These are phyloP conservation scores for Elmis aenea DNA, from an alignment of 2,888 invertebrate species.

Conservation along the genomic window DNA sequence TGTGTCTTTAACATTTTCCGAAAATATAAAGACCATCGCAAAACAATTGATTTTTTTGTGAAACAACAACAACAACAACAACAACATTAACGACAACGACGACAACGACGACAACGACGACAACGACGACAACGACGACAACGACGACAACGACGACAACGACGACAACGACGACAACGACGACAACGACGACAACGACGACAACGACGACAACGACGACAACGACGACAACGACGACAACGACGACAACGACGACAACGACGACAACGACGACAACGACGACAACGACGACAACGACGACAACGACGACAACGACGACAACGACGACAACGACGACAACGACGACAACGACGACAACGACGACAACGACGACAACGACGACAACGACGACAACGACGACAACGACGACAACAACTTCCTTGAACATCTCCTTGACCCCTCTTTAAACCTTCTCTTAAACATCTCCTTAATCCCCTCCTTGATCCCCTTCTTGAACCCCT, in stretches of 20 bases:
- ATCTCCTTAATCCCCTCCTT: too few species aligned
- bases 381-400: too few species aligned
- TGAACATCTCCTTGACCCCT: too few species aligned
- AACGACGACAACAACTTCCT: too few species aligned
- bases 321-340: constrained; percentile 1
- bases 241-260: constrained; percentile 5
- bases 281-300: constrained; percentile 5
- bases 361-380: too few species aligned
- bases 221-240: constrained; percentile 9
- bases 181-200: constrained; percentile 7
- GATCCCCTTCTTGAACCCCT: too few species aligned
- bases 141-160: constrained; percentile 7
- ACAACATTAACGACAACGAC: too few species aligned
- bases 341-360: neutral
- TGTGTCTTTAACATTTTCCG: too few species aligned
- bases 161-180: constrained; percentile 8
- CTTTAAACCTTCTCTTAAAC: too few species aligned
- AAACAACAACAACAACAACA: constrained; percentile 2
- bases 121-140: constrained; percentile 1
- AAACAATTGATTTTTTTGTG: neutral
- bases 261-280: constrained; percentile 8
- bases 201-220: constrained; percentile 8
- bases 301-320: neutral
- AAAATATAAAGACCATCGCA: too few species aligned
- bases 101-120: constrained; percentile 1